Percentiles rank a stretch among this genome's conserved stretches.
These are phyloP conservation scores for Ennomos fuscantarius DNA, from an alignment of 2,888 invertebrate genomes.

Conservation along the genomic window DNA sequence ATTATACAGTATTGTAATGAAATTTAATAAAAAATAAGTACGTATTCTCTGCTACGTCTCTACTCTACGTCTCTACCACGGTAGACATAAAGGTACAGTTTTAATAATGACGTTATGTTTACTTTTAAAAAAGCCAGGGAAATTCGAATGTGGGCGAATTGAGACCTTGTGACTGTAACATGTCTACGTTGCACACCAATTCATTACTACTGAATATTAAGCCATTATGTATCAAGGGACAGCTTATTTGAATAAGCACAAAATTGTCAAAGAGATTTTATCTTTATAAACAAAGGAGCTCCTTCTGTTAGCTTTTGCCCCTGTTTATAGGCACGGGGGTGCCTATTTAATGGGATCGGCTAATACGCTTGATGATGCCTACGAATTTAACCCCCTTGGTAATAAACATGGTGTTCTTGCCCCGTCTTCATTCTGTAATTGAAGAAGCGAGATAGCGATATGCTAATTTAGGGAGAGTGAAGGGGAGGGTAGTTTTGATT, in stretches of 20 bases:
- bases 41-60: too few relatives aligned
- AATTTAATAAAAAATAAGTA: too few relatives aligned
- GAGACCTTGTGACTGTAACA: neutral
- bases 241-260: constrained; percentile 83
- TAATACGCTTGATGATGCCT: constrained; percentile 81
- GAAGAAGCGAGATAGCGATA: constrained; percentile 36
- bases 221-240: constrained; percentile 77
- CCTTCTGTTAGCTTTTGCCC: constrained; percentile 80
- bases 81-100: too few relatives aligned
- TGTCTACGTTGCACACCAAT: constrained; percentile 44
- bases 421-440: constrained; percentile 39
- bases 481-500: constrained; percentile 53
- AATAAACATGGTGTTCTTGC: constrained; percentile 63
- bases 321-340: constrained; percentile 57
- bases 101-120: too few relatives aligned
- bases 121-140: too few relatives aligned
- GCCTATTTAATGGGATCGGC: constrained; percentile 78
- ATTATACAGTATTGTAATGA: too few relatives aligned
- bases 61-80: too few relatives aligned
- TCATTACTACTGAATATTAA: constrained; percentile 65
- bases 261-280: constrained; percentile 85
- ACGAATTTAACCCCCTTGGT: constrained; percentile 75
- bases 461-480: constrained; percentile 32
- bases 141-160: too few relatives aligned
- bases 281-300: constrained; percentile 82